phyloP scores from a whole-genome alignment of 2,888 invertebrate species.

The Rhingia rostrata region DNA sequence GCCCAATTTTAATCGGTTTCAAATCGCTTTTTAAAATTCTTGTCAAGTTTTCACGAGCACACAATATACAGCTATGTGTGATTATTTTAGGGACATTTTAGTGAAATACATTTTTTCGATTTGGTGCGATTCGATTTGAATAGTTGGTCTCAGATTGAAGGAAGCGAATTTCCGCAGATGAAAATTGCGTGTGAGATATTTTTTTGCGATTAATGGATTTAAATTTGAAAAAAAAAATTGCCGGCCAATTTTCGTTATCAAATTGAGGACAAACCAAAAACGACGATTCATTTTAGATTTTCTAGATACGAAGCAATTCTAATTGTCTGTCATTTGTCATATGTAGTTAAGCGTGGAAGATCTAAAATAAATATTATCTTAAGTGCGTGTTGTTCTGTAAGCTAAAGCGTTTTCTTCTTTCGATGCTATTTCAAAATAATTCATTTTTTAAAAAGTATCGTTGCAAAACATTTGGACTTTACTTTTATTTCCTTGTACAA shows the following conservation, averaged over 20 bases:
- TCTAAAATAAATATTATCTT: no score
- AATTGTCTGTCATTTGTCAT: no score
- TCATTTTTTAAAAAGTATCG: no score
- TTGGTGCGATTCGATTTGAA: constrained; percentile 29
- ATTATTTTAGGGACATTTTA: constrained; percentile 27
- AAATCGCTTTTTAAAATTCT: constrained; percentile 57
- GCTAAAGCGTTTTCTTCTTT: no score
- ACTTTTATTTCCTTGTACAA: no score
- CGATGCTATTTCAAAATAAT: no score
- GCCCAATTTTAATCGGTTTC: constrained; percentile 43
- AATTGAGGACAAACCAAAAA: constrained; percentile 21
- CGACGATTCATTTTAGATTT: constrained; percentile 31
- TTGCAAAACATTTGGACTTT: no score
- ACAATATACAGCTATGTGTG: constrained; percentile 9
- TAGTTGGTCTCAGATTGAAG: constrained; percentile 23
- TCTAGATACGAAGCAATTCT: constrained; percentile 16
- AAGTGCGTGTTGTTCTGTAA: no score
- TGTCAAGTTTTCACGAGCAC: constrained; percentile 42
- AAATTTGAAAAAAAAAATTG: constrained; percentile 48
- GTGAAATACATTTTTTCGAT: constrained; percentile 15
- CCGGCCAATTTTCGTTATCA: constrained; percentile 38
- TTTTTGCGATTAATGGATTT: constrained; percentile 45
- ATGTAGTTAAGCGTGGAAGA: no score
- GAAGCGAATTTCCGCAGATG: constrained; percentile 58
- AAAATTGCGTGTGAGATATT: constrained; percentile 48